Evolutionary conservation across 2,797 vertebrate genomes (phyloP).

Genomic region (Fratercula arctica): DNA sequence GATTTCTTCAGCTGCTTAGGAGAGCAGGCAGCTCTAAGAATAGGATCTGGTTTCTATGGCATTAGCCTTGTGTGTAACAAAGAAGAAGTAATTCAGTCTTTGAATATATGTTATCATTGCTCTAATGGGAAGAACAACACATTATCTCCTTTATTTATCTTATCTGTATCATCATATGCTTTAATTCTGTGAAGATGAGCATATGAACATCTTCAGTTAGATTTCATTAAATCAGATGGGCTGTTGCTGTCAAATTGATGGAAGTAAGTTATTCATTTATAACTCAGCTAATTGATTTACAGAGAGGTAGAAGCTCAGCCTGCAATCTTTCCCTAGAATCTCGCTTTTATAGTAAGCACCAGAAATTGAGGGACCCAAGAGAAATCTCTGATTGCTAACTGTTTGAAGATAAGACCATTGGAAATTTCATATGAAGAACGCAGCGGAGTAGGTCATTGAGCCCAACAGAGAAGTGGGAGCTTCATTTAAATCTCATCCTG

Average conservation of each 20-base stretch:
- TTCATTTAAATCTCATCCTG: neutral
- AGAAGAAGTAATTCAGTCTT: neutral
- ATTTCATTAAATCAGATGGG: slow-evolving; percentile 60
- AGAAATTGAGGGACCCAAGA: neutral
- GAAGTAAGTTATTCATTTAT: slow-evolving; percentile 58
- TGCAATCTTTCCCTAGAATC: slow-evolving; percentile 4
- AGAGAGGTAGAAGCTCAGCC: slow-evolving; percentile 19
- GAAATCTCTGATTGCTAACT: neutral
- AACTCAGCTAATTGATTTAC: slow-evolving; percentile 63
- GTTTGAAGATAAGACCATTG: neutral
- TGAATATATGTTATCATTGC: slow-evolving; percentile 2
- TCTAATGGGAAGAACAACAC: slow-evolving; percentile 46
- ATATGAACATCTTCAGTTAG: slow-evolving; percentile 44
- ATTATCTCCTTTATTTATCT: slow-evolving; percentile 59
- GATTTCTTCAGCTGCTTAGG: neutral
- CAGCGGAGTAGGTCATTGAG: neutral
- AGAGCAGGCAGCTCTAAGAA: neutral
- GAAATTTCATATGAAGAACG: neutral
- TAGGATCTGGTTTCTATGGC: slow-evolving; percentile 33
- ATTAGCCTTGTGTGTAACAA: neutral
- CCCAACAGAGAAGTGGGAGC: neutral
- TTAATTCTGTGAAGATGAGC: slow-evolving; percentile 43
- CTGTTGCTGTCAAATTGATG: slow-evolving; percentile 59
- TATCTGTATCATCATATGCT: slow-evolving; percentile 29
- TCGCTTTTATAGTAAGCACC: neutral